Base-by-base conservation (phyloP, 1,140 invertebrate species). In the Panagrolaimus sp. region DNA sequence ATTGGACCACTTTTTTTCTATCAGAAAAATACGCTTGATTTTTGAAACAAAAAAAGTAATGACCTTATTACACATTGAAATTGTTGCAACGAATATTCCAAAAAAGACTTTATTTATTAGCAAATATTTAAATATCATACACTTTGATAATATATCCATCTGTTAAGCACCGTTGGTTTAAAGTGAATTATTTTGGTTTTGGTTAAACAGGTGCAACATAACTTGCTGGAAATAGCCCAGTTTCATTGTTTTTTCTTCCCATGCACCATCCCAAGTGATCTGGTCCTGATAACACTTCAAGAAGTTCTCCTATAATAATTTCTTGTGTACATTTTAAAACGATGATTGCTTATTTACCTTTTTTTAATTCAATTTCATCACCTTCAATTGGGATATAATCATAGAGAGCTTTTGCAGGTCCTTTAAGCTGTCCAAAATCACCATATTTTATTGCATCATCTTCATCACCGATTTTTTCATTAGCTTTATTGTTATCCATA, bases 261-360 rank as follows among this genome's bases (percentile, higher is more conserved):
- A 62, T 67, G 43, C 79, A 82, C 79, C 79, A 81, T 25, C 79
- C 79, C 27, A 81, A 65, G 9, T 74, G 66, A 48, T 81, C 79
- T 1, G 81, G 80, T 9, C 79, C 80, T 5, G 69, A 72, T 16
- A 81, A 42, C 7, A 83, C 70, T 64, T 83, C 81, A n/a, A 81
- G 63, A 25, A 67, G 57, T 42, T 81, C 81, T 46, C 80, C 78
- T 78, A n/a, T 45, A 67, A 77, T 20, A 47, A 14, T 13, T 44
- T 67, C 13, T 63, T 20, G 74, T n/a, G 31, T 70, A 73, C 13
- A 8, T 45, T 2, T 42, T 20, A 27, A 38, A 27, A 31, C 16
- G 13, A 11, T 25, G 42, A 16, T 53, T 80, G 2, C 7, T 38
- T 38, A 38, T 38, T 38, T 38, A 38, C 80, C 80, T 65, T 79